Evolutionary conservation across 2,888 invertebrate species (phyloP).

Genomic region (Pogonocherus hispidulus): DNA sequence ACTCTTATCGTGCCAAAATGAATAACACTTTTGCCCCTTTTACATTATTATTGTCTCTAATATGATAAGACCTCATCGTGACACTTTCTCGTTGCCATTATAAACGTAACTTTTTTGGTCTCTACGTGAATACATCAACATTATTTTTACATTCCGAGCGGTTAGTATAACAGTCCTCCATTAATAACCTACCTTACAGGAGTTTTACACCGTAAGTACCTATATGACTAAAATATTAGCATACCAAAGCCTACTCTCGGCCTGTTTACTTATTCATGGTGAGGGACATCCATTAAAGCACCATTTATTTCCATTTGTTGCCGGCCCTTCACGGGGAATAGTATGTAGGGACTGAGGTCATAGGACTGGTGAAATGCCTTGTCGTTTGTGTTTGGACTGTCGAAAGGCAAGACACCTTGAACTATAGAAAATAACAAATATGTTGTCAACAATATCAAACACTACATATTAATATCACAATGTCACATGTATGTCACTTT

Average conservation of each 20-base stretch:
- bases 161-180: conserved; percentile 12
- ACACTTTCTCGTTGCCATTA: neutral
- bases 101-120: neutral
- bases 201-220: conserved; percentile 18
- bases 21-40: neutral
- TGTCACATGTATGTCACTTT: no score
- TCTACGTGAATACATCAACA: neutral
- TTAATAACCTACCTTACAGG: no score
- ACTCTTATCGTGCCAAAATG: neutral
- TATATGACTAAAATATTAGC: conserved; percentile 19
- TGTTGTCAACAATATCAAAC: no score
- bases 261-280: conserved; percentile 7
- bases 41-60: neutral
- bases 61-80: neutral
- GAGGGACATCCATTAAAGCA: conserved; percentile 9
- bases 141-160: neutral
- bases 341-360: neutral
- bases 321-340: neutral
- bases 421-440: no score
- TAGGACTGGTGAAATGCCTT: no score
- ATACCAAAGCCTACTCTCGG: conserved; percentile 16
- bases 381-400: no score
- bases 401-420: no score
- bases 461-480: no score
- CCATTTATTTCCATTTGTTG: conserved; percentile 14